Conservation (phyloP, 2,888 invertebrate species). For the Siphonodentalium dalli region DNA sequence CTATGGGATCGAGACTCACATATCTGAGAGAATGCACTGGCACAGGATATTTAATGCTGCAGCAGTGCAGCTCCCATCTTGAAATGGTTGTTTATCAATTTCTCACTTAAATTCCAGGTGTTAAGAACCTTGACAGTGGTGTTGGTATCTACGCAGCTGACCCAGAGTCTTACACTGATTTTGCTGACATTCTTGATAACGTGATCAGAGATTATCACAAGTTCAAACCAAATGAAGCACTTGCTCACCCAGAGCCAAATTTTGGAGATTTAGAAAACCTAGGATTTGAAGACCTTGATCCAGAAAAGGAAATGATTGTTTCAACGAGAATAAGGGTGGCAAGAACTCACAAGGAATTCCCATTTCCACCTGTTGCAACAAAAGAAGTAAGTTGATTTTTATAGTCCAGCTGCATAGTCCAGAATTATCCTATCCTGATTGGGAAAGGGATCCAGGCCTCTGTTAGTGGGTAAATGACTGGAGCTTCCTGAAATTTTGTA, state of each 20-base stretch:
- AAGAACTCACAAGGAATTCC: slow-evolving; percentile 49
- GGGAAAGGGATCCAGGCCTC: too few species aligned
- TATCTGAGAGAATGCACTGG: too few species aligned
- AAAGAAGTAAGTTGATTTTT: slow-evolving; percentile 44
- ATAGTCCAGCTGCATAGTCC: too few species aligned
- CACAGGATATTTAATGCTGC: too few species aligned
- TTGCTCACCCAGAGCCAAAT: slow-evolving; percentile 83
- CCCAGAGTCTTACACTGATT: slow-evolving; percentile 48
- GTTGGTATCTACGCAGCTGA: slow-evolving; percentile 52
- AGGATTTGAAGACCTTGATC: slow-evolving; percentile 82
- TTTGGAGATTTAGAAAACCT: slow-evolving; percentile 89
- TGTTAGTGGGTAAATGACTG: too few species aligned
- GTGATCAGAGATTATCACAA: slow-evolving; percentile 66
- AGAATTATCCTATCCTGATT: too few species aligned
- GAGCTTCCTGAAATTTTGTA: too few species aligned
- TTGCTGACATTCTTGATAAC: slow-evolving; percentile 45
- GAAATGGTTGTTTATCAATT: background rate
- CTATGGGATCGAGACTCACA: too few species aligned
- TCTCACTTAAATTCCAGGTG: slow-evolving; percentile 70
- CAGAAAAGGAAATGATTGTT: slow-evolving; percentile 78
- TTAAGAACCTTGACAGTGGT: slow-evolving; percentile 95
- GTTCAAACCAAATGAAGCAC: slow-evolving; percentile 25
- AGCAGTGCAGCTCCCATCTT: too few species aligned
- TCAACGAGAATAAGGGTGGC: slow-evolving; percentile 57
- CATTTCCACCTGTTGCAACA: slow-evolving; percentile 79